These are phyloP conservation scores for Vanessa cardui DNA, from an alignment of 2,888 invertebrate species.

Conservation along the genomic window DNA sequence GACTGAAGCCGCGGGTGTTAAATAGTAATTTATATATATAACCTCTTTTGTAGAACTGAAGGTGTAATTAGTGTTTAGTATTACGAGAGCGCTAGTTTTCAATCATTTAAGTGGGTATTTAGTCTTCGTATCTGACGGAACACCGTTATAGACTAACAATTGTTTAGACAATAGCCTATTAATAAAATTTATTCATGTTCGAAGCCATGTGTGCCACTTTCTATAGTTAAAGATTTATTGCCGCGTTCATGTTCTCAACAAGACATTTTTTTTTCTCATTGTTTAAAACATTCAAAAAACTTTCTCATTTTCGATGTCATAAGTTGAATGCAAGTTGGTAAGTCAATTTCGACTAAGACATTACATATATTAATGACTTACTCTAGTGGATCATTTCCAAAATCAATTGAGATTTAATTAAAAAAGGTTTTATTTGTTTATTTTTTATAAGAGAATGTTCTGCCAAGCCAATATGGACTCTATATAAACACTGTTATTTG, in stretches of 20 bases:
- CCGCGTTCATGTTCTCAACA: neutral
- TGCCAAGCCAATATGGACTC: too few species aligned
- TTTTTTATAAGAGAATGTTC: too few species aligned
- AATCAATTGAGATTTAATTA: too few species aligned
- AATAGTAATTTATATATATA: too few species aligned
- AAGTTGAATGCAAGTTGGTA: neutral
- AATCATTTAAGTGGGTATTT: constrained; percentile 18
- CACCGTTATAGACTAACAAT: constrained; percentile 26
- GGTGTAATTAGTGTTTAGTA: constrained; percentile 4
- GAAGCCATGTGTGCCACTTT: constrained; percentile 30
- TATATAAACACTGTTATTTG: too few species aligned
- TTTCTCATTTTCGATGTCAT: neutral
- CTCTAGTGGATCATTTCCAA: too few species aligned
- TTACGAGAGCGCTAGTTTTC: neutral
- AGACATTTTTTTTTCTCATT: neutral
- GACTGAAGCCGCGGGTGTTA: neutral
- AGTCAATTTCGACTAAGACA: too few species aligned
- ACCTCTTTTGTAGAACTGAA: neutral
- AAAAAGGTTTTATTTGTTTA: too few species aligned
- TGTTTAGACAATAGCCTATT: constrained; percentile 44
- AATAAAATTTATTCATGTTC: constrained; percentile 39
- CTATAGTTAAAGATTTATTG: constrained; percentile 17
- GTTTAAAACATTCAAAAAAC: neutral
- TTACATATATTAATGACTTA: too few species aligned
- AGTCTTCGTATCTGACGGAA: constrained; percentile 17